Evolutionary conservation across 1,140 invertebrate species (phyloP).

Genomic region (Leguminivora glycinivorella): DNA sequence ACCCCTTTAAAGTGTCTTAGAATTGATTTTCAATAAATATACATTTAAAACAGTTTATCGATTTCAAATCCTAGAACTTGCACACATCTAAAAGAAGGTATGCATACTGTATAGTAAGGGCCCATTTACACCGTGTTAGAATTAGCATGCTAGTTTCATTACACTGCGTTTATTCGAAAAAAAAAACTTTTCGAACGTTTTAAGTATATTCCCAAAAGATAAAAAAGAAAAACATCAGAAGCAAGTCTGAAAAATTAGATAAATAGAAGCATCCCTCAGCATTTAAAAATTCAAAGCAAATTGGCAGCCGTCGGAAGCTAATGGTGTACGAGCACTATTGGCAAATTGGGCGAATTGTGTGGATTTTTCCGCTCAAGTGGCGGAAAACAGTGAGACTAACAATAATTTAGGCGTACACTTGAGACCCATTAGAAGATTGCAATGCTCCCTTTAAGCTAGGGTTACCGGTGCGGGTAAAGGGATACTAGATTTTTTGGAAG

Average conservation of each 20-base stretch:
- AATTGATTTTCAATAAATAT: no score
- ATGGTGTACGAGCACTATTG: constrained; percentile 35
- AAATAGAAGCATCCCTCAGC: neutral
- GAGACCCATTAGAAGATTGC: constrained; percentile 59
- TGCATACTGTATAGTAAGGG: no score
- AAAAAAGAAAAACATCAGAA: neutral
- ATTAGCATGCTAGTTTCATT: no score
- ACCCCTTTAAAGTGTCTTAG: no score
- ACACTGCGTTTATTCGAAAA: no score
- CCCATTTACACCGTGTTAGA: no score
- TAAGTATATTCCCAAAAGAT: no score
- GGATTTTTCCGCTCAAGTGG: constrained; percentile 48
- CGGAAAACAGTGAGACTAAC: constrained; percentile 45
- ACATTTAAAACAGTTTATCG: no score
- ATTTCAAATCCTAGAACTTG: no score
- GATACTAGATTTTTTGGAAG: no score
- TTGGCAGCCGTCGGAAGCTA: constrained; percentile 15
- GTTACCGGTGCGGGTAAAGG: constrained; percentile 34
- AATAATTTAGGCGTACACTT: constrained; percentile 33
- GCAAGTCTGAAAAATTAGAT: neutral
- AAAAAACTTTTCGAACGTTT: no score
- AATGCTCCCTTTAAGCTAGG: constrained; percentile 41
- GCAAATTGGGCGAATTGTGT: constrained; percentile 47
- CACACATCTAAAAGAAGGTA: no score
- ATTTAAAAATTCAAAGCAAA: constrained; percentile 25